Evolutionary conservation across 2,113 vertebrate species (phyloP).

Genomic region (Grammomys surdaster): DNA sequence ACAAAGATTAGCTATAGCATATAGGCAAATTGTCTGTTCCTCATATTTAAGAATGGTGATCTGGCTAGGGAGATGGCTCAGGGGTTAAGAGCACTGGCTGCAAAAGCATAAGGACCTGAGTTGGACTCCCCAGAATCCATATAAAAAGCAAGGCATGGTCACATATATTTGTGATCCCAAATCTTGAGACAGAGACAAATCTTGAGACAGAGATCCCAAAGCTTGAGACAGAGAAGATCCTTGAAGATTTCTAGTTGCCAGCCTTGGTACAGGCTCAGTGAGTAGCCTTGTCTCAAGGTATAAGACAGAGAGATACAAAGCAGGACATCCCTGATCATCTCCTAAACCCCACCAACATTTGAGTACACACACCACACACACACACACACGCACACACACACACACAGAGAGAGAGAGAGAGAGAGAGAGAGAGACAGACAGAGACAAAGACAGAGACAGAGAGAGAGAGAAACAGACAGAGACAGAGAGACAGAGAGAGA

Average conservation of each 20-base stretch:
- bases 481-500: background rate
- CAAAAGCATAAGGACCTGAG: background rate
- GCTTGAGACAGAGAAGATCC: background rate
- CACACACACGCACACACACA: background rate
- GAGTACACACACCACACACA: background rate
- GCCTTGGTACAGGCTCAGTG: background rate
- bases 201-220: too few species aligned
- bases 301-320: background rate
- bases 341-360: background rate
- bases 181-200: too few species aligned
- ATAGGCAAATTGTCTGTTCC: background rate
- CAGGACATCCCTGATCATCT: background rate
- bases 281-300: background rate
- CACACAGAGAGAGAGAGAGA: background rate
- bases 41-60: background rate
- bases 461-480: background rate
- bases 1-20: background rate
- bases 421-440: background rate
- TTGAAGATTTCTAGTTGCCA: background rate
- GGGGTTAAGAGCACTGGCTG: background rate
- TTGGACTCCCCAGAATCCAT: background rate
- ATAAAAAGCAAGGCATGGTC: background rate
- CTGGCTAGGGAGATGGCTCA: background rate
- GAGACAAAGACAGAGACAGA: background rate
- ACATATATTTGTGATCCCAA: too few species aligned